These are phyloP conservation scores for Eutrigla gurnardus DNA, from an alignment of 2,797 vertebrate genomes.

Conservation along the genomic window DNA sequence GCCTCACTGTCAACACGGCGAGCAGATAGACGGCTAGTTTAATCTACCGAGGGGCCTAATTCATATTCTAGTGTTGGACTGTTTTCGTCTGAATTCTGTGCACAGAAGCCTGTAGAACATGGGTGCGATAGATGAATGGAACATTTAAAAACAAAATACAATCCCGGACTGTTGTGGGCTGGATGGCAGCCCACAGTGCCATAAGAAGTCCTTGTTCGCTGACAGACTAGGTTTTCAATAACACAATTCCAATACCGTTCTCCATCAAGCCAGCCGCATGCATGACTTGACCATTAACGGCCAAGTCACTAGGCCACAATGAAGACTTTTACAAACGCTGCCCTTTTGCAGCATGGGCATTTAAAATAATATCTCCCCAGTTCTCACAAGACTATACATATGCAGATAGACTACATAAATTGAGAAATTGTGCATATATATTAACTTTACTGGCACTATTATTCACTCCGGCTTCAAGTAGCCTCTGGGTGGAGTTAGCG, in stretches of 20 bases:
- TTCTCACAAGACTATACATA: constrained; percentile 17
- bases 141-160: constrained; percentile 86
- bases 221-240: constrained; percentile 80
- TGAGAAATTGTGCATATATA: constrained; percentile 1
- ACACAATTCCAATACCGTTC: constrained; percentile 80
- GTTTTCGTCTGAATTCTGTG: constrained; percentile 75
- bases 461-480: constrained; percentile 20
- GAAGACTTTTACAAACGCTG: constrained; percentile 36
- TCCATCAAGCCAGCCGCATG: constrained; percentile 66
- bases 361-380: constrained; percentile 29
- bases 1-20: constrained; percentile 57
- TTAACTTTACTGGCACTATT: neutral
- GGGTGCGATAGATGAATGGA: constrained; percentile 83
- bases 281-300: constrained; percentile 72
- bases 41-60: constrained; percentile 69
- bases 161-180: constrained; percentile 81
- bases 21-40: constrained; percentile 58
- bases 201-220: constrained; percentile 81
- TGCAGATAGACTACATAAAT: neutral
- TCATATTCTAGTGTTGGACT: constrained; percentile 78
- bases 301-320: constrained; percentile 56
- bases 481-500: neutral
- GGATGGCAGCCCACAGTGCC: constrained; percentile 77
- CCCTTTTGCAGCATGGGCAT: neutral
- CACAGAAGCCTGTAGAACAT: constrained; percentile 82